Percentiles rank a stretch among this genome's conserved stretches.
These are phyloP conservation scores for Limulus polyphemus DNA, from an alignment of 2,888 invertebrate genomes.

Conservation along the genomic window DNA sequence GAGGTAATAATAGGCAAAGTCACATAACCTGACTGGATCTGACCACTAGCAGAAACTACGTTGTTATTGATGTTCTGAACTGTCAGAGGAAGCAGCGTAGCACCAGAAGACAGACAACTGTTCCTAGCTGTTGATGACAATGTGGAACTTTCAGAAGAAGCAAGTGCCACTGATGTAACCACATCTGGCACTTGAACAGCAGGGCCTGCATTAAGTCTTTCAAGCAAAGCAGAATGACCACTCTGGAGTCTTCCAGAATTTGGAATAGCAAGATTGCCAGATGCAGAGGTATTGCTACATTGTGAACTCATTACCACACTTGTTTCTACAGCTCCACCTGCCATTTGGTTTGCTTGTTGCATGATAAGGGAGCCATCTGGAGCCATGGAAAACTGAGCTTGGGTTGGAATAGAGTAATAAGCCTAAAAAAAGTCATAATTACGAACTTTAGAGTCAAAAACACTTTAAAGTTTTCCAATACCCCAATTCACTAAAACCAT, in stretches of 20 bases:
- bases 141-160: constrained; percentile 2
- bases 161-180: constrained; percentile 9
- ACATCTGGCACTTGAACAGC: constrained; percentile 20
- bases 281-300: neutral
- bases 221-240: constrained; percentile 24
- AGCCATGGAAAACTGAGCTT: constrained; percentile 2
- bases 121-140: constrained; percentile 10
- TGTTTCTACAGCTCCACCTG: neutral
- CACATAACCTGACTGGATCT: neutral
- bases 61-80: constrained; percentile 24
- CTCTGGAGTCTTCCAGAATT: constrained; percentile 1
- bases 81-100: constrained; percentile 23
- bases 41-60: constrained; percentile 9
- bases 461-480: too few relatives aligned
- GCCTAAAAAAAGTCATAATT: too few relatives aligned
- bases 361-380: too few relatives aligned
- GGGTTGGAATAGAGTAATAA: constrained; percentile 6
- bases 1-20: too few relatives aligned
- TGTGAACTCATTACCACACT: neutral
- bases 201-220: constrained; percentile 25
- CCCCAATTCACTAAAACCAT: too few relatives aligned
- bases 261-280: neutral
- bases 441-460: neutral
- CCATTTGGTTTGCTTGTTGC: neutral
- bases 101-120: constrained; percentile 7